Evolutionary conservation across 2,888 invertebrate genomes (phyloP), one percentile per base, ranked within the genome.

Genomic region (Heliconius aoede): DNA sequence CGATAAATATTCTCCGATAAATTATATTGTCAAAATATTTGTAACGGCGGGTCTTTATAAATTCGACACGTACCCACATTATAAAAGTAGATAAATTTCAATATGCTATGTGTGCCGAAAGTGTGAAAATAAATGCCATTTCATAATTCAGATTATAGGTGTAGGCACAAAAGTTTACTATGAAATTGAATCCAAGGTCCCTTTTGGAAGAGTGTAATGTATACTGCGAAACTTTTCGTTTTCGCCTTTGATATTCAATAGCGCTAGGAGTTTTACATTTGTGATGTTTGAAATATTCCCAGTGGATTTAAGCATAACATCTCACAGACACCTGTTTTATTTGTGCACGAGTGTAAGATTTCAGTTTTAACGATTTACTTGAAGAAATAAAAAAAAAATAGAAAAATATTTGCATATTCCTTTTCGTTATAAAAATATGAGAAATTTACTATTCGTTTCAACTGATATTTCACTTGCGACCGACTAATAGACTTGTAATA

Each of bases 1-100:
- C 71, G 73, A 30, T 71, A 77, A 79, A 79, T 76, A 78, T 81
- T 73, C 75, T 72, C 64, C 32, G 65, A 77, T 36, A 71, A 72
- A 76, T 76, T 72, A 58, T 71, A 64, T 71, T 64, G 64, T 76
- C 58, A 72, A 65, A 72, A 76, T 76, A 64, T 76, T 76, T 76
- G 36, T 72, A 64, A 65, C 46, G 58, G 26, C 58, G 36, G 11
- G 24, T 65, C 28, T 21, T 58, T 18, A 69, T 69, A 28, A 36
- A 65, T 73, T 51, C 58, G 36, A 26, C 24, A 40, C 24, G 40
- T 46, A 46, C 46, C 5, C 46, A 62, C 64, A 60, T 71, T 61
- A 61, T 36, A 24, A 72, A 18, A 36, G 36, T 13, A 36, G 21
- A 58, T 46, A 60, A 60, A 32, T 24, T 71, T 36, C 24, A 36